Evolutionary conservation across 2,113 vertebrate genomes (phyloP).

Genomic region (Anarhynchus alexandrinus): DNA sequence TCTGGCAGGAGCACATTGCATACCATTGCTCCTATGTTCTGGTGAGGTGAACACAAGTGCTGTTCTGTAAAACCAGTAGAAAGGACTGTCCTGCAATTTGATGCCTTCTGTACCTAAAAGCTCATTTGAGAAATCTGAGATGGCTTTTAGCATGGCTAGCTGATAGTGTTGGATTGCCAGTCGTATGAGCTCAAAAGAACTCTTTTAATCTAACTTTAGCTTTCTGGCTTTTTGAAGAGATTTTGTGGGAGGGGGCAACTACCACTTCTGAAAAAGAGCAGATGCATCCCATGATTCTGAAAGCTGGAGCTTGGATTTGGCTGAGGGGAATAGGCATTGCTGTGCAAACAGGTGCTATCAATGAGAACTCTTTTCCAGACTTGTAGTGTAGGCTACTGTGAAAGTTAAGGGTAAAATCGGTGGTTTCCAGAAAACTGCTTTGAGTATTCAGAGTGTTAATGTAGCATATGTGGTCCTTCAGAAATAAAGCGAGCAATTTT

Average conservation of each 20-base stretch:
- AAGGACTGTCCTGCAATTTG: background rate
- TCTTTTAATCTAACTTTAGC: background rate
- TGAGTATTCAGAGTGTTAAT: background rate
- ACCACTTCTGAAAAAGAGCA: background rate
- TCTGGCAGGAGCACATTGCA: background rate
- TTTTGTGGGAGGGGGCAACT: background rate
- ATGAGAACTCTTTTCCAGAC: background rate
- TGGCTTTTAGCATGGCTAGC: background rate
- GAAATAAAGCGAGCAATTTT: background rate
- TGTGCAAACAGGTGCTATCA: background rate
- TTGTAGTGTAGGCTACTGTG: background rate
- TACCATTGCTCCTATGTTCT: rapidly evolving
- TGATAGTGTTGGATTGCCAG: background rate
- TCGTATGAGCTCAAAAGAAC: background rate
- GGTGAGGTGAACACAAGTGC: background rate
- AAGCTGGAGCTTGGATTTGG: background rate
- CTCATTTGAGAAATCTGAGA: background rate
- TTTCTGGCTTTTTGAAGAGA: background rate
- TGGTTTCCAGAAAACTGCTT: background rate
- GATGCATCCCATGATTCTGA: background rate
- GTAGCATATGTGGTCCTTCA: background rate
- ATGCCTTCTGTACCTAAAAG: background rate
- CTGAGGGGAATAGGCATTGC: background rate
- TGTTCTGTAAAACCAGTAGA: background rate
- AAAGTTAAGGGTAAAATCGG: background rate